Evolutionary conservation across 1,140 invertebrate genomes (phyloP).

Genomic region (Berghia stephanieae): DNA sequence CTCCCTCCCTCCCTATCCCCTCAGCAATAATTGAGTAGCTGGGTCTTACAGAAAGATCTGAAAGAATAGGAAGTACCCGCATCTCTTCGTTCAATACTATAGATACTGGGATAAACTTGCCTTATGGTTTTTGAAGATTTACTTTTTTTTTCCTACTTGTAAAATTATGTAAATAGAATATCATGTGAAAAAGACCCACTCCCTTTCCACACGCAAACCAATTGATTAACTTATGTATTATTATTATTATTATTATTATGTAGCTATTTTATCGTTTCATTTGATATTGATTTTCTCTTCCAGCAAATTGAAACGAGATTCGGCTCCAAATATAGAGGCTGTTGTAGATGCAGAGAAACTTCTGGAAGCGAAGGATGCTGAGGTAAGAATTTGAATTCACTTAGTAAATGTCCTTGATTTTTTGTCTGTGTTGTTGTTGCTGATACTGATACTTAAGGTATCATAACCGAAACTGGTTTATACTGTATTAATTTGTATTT

Average conservation of each 20-base stretch:
- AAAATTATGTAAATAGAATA: too few species aligned
- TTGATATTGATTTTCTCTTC: constrained; percentile 34
- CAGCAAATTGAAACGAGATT: constrained; percentile 88
- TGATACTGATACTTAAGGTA: not conserved
- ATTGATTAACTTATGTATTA: not conserved
- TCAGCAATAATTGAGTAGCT: too few species aligned
- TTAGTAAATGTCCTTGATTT: not conserved
- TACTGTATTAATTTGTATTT: not conserved
- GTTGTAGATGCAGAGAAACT: constrained; percentile 86
- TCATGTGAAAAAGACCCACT: too few species aligned
- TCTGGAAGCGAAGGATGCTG: constrained; percentile 90
- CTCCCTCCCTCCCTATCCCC: too few species aligned
- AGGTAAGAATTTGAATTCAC: constrained; percentile 72
- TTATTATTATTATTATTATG: not conserved
- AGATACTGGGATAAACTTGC: not conserved
- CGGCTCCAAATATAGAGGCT: constrained; percentile 77
- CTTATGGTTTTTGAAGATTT: not conserved
- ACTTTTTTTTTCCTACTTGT: not conserved
- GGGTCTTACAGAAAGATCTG: too few species aligned
- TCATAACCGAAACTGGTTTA: not conserved
- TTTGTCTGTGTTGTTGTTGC: not conserved
- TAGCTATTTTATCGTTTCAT: too few species aligned
- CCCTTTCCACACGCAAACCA: not conserved
- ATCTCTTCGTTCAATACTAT: not conserved
- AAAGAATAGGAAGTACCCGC: too few species aligned